Base-by-base conservation (phyloP, 2,113 vertebrate genomes). In the Chroicocephalus ridibundus region DNA sequence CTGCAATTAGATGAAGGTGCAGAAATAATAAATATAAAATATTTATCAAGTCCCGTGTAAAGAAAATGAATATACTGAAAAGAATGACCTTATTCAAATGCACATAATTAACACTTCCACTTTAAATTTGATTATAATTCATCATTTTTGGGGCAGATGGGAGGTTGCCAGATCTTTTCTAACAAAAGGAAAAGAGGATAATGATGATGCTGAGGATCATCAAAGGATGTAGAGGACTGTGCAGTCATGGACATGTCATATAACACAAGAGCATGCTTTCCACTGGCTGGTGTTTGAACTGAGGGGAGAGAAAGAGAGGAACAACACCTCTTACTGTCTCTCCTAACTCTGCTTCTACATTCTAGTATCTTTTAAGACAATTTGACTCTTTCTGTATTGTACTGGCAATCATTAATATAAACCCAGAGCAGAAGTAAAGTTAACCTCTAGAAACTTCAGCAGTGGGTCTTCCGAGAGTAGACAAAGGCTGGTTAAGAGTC, bases 11-110 rank as follows among this genome's bases (percentile, higher is more conserved):
- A 75, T 58, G n/a, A 91, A 91, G 32, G 55, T 47, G 36, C 10
- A 90, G 51, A 93, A 94, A 92, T 83, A 90, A 90, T 57, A 96
- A 82, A 91, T 51, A 84, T 44, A 93, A 95, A 92, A 66, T 83
- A 91, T 80, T 95, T 92, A 94, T 20, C 40, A 86, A 74, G 38
- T 44, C 9, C 55, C 32, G 83, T 71, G 27, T 38, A 88, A 93
- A 83, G 71, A 66, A 90, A 82, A 88, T 69, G 8, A 86, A 44
- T 66, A 84, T 27, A 55, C 42, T 78, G n/a, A 54, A 64, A 94
- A 75, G 25, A 86, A 80, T 26, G 13, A 54, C 42, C 42, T 88
- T 42, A 95, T 88, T 88, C 29, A 82, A 74, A 88, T 75, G n/a
- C 47, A 78, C 18, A 60, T 68, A 92, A 86, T 93, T 96, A 94